These are phyloP conservation scores for Ciona savignyi DNA, from an alignment of 23 tunicate genomes.

Conservation along the genomic window DNA sequence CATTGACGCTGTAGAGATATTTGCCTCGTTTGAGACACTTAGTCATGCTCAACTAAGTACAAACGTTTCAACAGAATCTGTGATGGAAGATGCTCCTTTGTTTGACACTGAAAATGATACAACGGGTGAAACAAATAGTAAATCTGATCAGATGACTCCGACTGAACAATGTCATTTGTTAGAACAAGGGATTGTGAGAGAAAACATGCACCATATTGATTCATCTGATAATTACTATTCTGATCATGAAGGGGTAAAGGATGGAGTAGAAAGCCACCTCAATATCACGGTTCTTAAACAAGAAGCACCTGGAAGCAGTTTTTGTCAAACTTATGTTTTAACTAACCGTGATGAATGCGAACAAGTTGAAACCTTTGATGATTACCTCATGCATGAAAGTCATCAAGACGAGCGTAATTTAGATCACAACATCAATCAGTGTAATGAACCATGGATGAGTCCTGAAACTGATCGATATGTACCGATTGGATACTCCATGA, in stretches of 20 bases:
- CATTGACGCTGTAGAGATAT: too few species aligned
- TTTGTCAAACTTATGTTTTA: background rate
- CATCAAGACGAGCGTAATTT: background rate
- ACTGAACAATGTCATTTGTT: too few species aligned
- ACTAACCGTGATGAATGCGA: background rate
- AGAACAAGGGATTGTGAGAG: too few species aligned
- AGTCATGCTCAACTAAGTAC: too few species aligned
- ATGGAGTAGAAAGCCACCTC: background rate
- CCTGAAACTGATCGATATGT: background rate
- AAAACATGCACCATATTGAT: too few species aligned
- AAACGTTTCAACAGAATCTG: too few species aligned
- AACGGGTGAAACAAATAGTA: too few species aligned
- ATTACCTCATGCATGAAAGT: background rate
- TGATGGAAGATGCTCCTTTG: too few species aligned
- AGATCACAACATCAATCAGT: background rate
- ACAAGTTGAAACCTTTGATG: background rate
- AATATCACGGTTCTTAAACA: background rate
- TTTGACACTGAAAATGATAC: too few species aligned
- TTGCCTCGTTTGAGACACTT: too few species aligned
- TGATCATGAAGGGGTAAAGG: background rate
- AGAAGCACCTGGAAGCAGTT: background rate
- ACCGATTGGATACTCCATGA: background rate
- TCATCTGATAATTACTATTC: too few species aligned
- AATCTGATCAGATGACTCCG: too few species aligned
- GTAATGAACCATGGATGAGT: background rate